Evolutionary conservation across 92 coral and sea anemone species (phyloP).

Genomic region (Siderastrea radians): DNA sequence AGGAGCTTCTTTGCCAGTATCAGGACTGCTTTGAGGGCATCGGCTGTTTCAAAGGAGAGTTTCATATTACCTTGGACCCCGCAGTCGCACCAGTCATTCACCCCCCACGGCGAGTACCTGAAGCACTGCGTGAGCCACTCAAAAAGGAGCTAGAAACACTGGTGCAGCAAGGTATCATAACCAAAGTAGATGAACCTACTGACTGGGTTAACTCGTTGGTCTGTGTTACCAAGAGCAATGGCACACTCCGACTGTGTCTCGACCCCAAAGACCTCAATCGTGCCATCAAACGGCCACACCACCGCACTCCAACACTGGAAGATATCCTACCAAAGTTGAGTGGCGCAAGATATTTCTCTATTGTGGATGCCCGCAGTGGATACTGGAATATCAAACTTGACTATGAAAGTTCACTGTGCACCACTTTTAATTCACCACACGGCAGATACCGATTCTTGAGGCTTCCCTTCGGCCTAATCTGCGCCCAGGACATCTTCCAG

Average conservation of each 20-base stretch:
- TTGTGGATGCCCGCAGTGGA: constrained; percentile 72
- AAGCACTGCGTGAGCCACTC: constrained; percentile 61
- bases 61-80: constrained; percentile 56
- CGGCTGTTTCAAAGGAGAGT: constrained; percentile 60
- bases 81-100: constrained; percentile 53
- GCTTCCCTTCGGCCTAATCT: constrained; percentile 67
- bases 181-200: constrained; percentile 52
- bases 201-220: constrained; percentile 69
- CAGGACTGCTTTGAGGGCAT: constrained; percentile 55
- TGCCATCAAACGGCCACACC: constrained; percentile 69
- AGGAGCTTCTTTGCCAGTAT: constrained; percentile 5
- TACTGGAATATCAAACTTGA: constrained; percentile 72
- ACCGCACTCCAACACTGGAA: constrained; percentile 57
- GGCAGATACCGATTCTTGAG: constrained; percentile 62
- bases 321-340: constrained; percentile 51
- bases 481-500: constrained; percentile 73
- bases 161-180: constrained; percentile 43
- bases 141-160: constrained; percentile 47
- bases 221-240: constrained; percentile 50
- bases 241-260: constrained; percentile 57
- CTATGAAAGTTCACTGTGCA: constrained; percentile 52
- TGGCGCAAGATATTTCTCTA: constrained; percentile 61
- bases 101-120: constrained; percentile 69
- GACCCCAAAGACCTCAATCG: constrained; percentile 68
- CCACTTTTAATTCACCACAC: constrained; percentile 71